Evolutionary conservation across 1,140 invertebrate species (phyloP), one percentile per base, ranked within the genome.

Genomic region (Matsumurasca onukii): DNA sequence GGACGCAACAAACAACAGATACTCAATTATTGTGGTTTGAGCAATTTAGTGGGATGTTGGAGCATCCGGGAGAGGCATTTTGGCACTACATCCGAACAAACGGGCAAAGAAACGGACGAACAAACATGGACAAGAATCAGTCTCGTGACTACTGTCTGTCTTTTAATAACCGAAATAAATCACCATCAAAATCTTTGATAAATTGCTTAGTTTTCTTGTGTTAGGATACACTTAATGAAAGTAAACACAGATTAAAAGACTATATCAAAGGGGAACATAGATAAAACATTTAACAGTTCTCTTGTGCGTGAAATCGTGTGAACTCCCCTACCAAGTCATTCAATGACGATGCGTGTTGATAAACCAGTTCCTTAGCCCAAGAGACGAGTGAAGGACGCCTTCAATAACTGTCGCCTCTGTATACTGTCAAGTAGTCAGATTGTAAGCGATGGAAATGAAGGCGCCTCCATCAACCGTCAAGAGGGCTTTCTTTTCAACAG

Each of bases 11-110:
- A 59, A 59, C 30, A 59, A 13, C 55, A 39, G 34, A 39, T 39
- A 39, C 30, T n/a, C n/a, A n/a, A n/a, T 52, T 59, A 59, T 59
- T 59, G 55, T 59, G 55, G 55, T 59, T 59, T 59, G 55, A 59
- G 55, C 55, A 59, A 59, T 59, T 59, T 59, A 59, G 55, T 59
- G 55, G 25, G 34, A 39, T 39, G 34, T 39, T 39, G 34, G 34
- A 39, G 34, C 34, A 39, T 39, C 34, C 34, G 30, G 55, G 55
- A 27, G 55, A 59, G 55, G 55, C 55, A 59, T 59, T 59, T 59
- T 59, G 55, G 55, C 55, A 59, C 55, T 59, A 59, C 55, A 59
- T 59, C 22, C 25, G 55, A 59, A 51, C 49, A 17, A 51, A 51
- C n/a, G n/a, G n/a, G n/a, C n/a, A n/a, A n/a, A n/a, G n/a, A n/a